These are phyloP conservation scores for Zoanthus solanderi DNA, from an alignment of 92 coral and sea anemone genomes.

Conservation along the genomic window DNA sequence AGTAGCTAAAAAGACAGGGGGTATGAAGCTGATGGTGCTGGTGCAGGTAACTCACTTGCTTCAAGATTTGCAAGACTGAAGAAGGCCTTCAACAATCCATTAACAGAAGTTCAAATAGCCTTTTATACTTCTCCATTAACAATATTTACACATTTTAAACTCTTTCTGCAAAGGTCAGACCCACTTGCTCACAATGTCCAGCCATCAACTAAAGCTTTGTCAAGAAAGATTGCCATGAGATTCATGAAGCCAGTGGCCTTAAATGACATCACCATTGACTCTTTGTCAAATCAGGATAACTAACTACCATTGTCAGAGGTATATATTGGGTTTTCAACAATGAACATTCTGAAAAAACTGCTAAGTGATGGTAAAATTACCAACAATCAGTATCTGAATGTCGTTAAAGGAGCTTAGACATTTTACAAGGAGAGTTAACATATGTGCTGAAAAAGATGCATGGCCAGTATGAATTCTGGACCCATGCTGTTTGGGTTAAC, in stretches of 20 bases:
- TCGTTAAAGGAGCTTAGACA: slow-evolving; percentile 35
- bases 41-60: slow-evolving; percentile 29
- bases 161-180: slow-evolving; percentile 58
- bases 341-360: slow-evolving; percentile 38
- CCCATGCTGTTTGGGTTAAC: slow-evolving; percentile 47
- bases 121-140: slow-evolving; percentile 44
- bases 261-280: slow-evolving; percentile 22
- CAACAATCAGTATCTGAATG: slow-evolving; percentile 26
- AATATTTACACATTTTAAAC: slow-evolving; percentile 47
- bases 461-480: slow-evolving; percentile 55
- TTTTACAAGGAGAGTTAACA: slow-evolving; percentile 51
- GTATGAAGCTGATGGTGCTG: slow-evolving; percentile 32
- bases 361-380: slow-evolving; percentile 35
- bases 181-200: slow-evolving; percentile 50
- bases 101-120: slow-evolving; percentile 48
- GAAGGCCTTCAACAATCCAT: slow-evolving; percentile 41
- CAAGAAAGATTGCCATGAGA: slow-evolving; percentile 40
- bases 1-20: slow-evolving; percentile 35
- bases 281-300: slow-evolving; percentile 20
- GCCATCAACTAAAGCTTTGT: slow-evolving; percentile 15
- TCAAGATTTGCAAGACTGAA: slow-evolving; percentile 42
- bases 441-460: slow-evolving; percentile 56
- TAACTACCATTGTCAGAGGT: slow-evolving; percentile 43
- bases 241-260: slow-evolving; percentile 34
- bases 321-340: slow-evolving; percentile 34